Evolutionary conservation across 2,888 invertebrate species (phyloP).

Genomic region (Amiota minor): DNA sequence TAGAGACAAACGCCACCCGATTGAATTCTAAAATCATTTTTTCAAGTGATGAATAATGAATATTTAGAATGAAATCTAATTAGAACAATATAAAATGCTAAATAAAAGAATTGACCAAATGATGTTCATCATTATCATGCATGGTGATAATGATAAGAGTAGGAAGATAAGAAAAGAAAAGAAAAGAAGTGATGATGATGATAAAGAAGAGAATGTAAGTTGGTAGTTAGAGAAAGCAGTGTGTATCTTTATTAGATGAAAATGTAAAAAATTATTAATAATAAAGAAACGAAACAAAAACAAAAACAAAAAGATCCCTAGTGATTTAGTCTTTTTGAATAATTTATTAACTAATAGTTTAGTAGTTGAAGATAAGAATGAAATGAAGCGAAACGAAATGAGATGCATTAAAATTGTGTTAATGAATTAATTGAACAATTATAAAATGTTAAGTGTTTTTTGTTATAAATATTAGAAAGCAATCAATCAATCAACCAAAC

Average conservation of each 20-base stretch:
- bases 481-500: too few species aligned
- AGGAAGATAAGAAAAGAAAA: too few species aligned
- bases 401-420: not conserved
- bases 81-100: conserved; percentile 1
- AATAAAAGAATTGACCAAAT: not conserved
- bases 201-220: too few species aligned
- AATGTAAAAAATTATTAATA: conserved; percentile 20
- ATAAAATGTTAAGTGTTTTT: not conserved
- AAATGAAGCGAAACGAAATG: conserved; percentile 13
- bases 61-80: not conserved
- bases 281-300: conserved; percentile 11
- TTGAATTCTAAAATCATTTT: too few species aligned
- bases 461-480: not conserved
- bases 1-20: too few species aligned
- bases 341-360: too few species aligned
- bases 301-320: not conserved
- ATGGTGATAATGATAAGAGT: too few species aligned
- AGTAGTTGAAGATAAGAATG: not conserved
- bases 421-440: too few species aligned
- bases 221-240: too few species aligned
- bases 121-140: too few species aligned
- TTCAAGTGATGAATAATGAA: conserved; percentile 32
- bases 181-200: too few species aligned
- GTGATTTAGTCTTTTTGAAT: too few species aligned
- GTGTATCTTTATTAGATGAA: conserved; percentile 30